phyloP scores from a whole-genome alignment of 2,888 invertebrate genomes.

The Leucophenga montana region DNA sequence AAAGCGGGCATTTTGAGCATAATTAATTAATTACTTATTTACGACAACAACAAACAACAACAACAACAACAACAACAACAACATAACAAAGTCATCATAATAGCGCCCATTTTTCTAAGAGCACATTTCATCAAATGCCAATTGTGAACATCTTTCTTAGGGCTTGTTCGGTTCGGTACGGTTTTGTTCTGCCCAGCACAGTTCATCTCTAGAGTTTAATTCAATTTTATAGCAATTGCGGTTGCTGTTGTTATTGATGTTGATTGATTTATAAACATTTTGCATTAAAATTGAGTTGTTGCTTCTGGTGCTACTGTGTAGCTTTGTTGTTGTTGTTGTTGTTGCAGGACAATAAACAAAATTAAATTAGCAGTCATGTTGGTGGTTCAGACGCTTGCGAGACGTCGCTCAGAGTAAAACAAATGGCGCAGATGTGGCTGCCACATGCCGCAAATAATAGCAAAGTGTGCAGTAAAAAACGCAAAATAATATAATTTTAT shows the following conservation, averaged over 20 bases:
- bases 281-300: slow-evolving; percentile 19
- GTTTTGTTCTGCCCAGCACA: slow-evolving; percentile 7
- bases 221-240: slow-evolving; percentile 35
- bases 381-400: slow-evolving; percentile 3
- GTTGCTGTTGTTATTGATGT: slow-evolving; percentile 54
- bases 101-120: no score
- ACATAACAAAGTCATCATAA: no score
- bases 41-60: no score
- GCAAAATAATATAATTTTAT: slow-evolving; percentile 12
- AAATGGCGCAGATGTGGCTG: not conserved
- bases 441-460: not conserved
- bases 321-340: slow-evolving; percentile 10
- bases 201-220: no score
- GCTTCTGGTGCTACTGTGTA: not conserved
- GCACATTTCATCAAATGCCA: not conserved
- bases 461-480: slow-evolving; percentile 2
- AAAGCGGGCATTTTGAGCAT: not conserved
- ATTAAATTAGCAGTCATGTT: slow-evolving; percentile 56
- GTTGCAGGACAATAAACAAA: slow-evolving; percentile 59
- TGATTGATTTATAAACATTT: slow-evolving; percentile 68
- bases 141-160: slow-evolving; percentile 13
- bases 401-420: not conserved
- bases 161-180: not conserved
- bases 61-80: no score
- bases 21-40: slow-evolving; percentile 6